Percentiles rank a stretch among this genome's conserved stretches.
Conservation (phyloP, 2,797 vertebrate genomes). For the Lophius americanus region DNA sequence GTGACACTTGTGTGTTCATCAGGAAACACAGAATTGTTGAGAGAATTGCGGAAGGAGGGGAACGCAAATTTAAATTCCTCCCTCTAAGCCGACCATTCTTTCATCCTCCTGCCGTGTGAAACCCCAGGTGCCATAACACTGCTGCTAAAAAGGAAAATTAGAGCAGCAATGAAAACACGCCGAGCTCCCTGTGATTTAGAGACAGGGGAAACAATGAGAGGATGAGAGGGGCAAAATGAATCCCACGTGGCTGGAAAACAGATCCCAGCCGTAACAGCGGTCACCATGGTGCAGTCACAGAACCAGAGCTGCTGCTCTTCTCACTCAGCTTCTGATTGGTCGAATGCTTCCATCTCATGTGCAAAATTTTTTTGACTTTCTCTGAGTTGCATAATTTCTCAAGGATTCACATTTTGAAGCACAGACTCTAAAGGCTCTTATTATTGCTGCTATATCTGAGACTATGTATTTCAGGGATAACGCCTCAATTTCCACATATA, state of each 20-base stretch:
- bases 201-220: conserved; percentile 15
- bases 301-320: conserved; percentile 40
- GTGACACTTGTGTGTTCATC: not conserved
- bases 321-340: too few species aligned
- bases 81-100: conserved; percentile 44
- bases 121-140: conserved; percentile 43
- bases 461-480: too few species aligned
- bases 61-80: conserved; percentile 22
- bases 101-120: conserved; percentile 41
- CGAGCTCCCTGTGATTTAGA: conserved; percentile 38
- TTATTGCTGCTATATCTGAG: too few species aligned
- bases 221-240: conserved; percentile 51
- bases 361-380: too few species aligned
- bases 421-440: not conserved
- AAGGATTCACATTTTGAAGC: not conserved
- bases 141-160: conserved; percentile 61
- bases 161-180: conserved; percentile 33
- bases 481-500: too few species aligned
- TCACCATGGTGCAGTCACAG: conserved; percentile 61
- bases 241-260: conserved; percentile 47
- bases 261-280: conserved; percentile 59
- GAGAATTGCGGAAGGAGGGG: conserved; percentile 16
- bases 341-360: too few species aligned
- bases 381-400: too few species aligned
- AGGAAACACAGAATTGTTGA: conserved; percentile 29